Evolutionary conservation across 1,140 invertebrate species (phyloP), one percentile per base, ranked within the genome.

Genomic region (Nomia melanderi): DNA sequence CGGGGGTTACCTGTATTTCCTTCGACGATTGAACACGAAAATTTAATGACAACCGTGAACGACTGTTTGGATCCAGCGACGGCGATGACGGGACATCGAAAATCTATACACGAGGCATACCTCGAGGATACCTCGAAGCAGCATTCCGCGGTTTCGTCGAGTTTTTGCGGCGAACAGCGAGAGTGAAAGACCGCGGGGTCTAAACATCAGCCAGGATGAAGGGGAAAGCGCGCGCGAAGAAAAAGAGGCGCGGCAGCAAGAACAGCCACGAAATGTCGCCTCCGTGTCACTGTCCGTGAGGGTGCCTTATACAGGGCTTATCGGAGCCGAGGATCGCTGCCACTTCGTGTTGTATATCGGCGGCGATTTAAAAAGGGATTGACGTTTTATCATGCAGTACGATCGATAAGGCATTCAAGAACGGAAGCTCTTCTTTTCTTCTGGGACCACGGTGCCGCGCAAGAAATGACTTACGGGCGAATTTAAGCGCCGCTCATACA

Each of bases 61-160:
- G 14, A 17, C 14, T 17, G 41, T 44, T 44, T 44, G 41, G 14
- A 17, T 12, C 41, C 41, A 4, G 41, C 12, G 20, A 17, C 41
- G 12, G 2, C 44, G 56, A 56, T 64, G 64, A 62, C 44, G 53
- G n/a, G 33, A 39, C 33, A 23, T 78, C 69, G 75, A 78, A 83
- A 83, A 83, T 69, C 69, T 63, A 73, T 67, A 59, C 59, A 29
- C 31, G 23, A 29, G 44, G 29, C 41, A 44, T 44, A 44, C 41
- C 41, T 44, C 36, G 36, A 39, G 25, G 56, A 36, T 67, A 65
- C 53, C 27, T 31, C 54, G 75, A 67, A 65, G 71, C 82, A 63
- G 63, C 84, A 86, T 86, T 86, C 83, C 84, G 71, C 54, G 60
- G 75, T 84, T 82, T 80, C 84, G 74, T 75, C 76, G 75, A 80